phyloP scores from a whole-genome alignment of 2,888 invertebrate species.

The Cyclophora punctaria region DNA sequence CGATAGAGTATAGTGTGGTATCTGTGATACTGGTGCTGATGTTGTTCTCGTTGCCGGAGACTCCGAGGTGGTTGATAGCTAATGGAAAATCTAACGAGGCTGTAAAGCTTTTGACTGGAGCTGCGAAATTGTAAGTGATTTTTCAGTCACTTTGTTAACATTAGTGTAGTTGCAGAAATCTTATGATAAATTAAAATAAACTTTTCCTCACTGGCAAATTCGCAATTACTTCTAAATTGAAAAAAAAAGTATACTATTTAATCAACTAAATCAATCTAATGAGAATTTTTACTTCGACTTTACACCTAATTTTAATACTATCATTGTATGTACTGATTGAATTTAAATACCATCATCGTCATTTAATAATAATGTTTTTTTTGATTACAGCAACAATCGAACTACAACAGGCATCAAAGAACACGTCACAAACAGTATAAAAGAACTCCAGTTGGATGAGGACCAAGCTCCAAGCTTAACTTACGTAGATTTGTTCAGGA shows the following conservation, averaged over 20 bases:
- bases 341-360: neutral
- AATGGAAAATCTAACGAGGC: slow-evolving; percentile 33
- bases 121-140: slow-evolving; percentile 40
- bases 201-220: too few species aligned
- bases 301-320: neutral
- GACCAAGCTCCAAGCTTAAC: slow-evolving; percentile 20
- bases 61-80: slow-evolving; percentile 49
- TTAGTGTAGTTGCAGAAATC: too few species aligned
- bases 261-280: too few species aligned
- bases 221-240: too few species aligned
- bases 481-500: slow-evolving; percentile 37
- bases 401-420: slow-evolving; percentile 28
- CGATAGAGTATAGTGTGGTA: slow-evolving; percentile 25
- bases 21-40: slow-evolving; percentile 27
- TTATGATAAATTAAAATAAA: too few species aligned
- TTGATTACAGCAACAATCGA: slow-evolving; percentile 36
- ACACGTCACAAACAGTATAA: slow-evolving; percentile 26
- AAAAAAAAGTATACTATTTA: too few species aligned
- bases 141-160: neutral
- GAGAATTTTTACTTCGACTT: too few species aligned
- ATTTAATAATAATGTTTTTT: neutral
- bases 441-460: slow-evolving; percentile 25
- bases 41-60: slow-evolving; percentile 38
- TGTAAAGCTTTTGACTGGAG: slow-evolving; percentile 30
- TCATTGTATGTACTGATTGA: neutral